A percentile compares a stretch with the other conserved stretches of the same genome.
These are phyloP conservation scores for Poeciliopsis presidionis DNA, from an alignment of 2,797 vertebrate genomes.

Conservation along the genomic window DNA sequence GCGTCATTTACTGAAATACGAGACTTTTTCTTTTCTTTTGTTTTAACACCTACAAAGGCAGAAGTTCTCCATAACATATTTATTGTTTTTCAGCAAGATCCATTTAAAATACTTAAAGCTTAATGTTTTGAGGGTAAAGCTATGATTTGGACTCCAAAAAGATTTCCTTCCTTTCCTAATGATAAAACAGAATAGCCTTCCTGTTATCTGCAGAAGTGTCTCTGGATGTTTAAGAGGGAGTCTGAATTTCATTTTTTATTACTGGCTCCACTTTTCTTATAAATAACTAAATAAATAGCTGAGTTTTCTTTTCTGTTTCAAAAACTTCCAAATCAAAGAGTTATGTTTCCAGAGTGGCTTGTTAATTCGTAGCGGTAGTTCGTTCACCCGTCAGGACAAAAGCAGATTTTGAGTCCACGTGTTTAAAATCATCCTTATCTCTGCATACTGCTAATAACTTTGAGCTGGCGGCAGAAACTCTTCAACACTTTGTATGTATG, in stretches of 20 bases:
- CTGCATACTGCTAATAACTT: conserved; percentile 19
- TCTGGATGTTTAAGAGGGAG: neutral
- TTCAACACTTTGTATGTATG: neutral
- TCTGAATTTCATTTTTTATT: neutral
- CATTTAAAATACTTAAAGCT: neutral
- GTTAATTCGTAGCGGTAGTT: neutral
- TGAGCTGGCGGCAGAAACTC: conserved; percentile 19
- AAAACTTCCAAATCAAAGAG: neutral
- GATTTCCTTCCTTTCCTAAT: neutral
- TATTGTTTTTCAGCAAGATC: neutral
- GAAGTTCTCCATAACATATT: neutral
- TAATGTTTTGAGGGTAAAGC: neutral
- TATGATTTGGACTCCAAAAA: neutral
- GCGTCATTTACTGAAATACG: neutral
- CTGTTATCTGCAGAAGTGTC: neutral
- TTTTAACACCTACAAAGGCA: neutral
- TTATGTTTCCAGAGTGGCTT: neutral
- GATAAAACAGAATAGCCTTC: neutral
- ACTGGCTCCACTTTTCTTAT: neutral
- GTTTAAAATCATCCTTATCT: conserved; percentile 4
- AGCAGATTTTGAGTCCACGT: conserved; percentile 7
- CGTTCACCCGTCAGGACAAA: neutral
- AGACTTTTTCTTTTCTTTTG: neutral
- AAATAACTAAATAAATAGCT: neutral
- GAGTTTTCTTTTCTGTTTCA: neutral